Evolutionary conservation across 2,888 invertebrate genomes (phyloP), one percentile per base, ranked within the genome.

Genomic region (Lepidochrysops patricia): DNA sequence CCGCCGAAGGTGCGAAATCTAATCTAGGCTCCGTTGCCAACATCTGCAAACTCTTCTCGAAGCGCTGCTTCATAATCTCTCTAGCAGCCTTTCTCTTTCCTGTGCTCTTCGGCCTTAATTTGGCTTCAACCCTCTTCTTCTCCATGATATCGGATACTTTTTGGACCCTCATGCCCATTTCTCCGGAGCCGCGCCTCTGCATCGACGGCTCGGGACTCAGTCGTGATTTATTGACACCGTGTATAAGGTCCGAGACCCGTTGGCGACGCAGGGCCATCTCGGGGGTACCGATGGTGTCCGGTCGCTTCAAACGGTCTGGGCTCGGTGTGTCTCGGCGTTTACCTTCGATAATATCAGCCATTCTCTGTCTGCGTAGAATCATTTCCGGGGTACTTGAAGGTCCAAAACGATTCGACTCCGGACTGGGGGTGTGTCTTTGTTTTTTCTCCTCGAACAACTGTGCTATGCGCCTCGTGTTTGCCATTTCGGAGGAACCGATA

Each of bases 11-110:
- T 58, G 90, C 87, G 37, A 82, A 74, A 54, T 89, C 88, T 67
- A 91, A 83, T 63, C 93, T 91, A 56, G 93, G 93, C 77, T 95
- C 96, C 2, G 94, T 92, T 71, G 95, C 94, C 70, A 96, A 83
- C 94, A 96, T 94, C 80, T 94, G 95, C 84, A 96, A 91, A 77
- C 96, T 96, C 83, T 95, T 96, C 80, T 96, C 96, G 74, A 95
- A 95, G 69, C 95, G 93, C 52, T 94, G 95, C 72, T 93, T 93
- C 82, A 93, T 92, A 72, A 94, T 93, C 68, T 95, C 92, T 64
- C 85, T 69, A 1, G 85, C 84, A 0, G 84, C 82, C 57, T 80
- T 80, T 32, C 85, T 67, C 26, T 81, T 72, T 0, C 84, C 77
- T 0, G 71, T 76, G 9, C 66, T 70, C 60, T 79, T 82, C 0